Conservation (phyloP, 1,140 invertebrate species). For the Pectinophora gossypiella region DNA sequence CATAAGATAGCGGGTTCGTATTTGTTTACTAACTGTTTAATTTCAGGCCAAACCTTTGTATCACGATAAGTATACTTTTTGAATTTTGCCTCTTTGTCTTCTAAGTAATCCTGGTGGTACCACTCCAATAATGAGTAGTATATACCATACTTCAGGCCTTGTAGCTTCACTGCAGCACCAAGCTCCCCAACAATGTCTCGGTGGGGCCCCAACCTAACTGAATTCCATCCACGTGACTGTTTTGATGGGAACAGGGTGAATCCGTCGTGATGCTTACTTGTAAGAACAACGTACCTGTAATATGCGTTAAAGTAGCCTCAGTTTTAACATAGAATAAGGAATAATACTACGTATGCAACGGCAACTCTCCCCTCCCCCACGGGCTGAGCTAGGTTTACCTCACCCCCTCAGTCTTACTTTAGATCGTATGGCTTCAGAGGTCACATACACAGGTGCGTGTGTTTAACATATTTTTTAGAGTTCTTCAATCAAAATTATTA, state of each 20-base stretch:
- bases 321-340: no score
- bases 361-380: no score
- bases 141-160: slow-evolving; percentile 87
- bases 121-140: slow-evolving; percentile 95
- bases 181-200: slow-evolving; percentile 89
- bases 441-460: no score
- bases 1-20: slow-evolving; percentile 95
- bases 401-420: no score
- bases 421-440: no score
- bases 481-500: no score
- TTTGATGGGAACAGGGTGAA: slow-evolving; percentile 93
- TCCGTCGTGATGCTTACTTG: slow-evolving; percentile 96
- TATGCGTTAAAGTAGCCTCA: no score
- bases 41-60: slow-evolving; percentile 84
- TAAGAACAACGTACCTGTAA: slow-evolving; percentile 90
- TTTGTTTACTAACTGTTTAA: slow-evolving; percentile 82
- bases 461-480: no score
- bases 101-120: slow-evolving; percentile 90
- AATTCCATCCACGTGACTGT: slow-evolving; percentile 93
- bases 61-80: slow-evolving; percentile 80
- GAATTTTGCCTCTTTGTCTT: slow-evolving; percentile 84
- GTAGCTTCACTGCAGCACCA: slow-evolving; percentile 79
- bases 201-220: slow-evolving; percentile 89
- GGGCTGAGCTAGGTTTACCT: no score
- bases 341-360: no score